Base-by-base conservation (phyloP, 2,888 invertebrate species). In the Drosophila subsilvestris region DNA sequence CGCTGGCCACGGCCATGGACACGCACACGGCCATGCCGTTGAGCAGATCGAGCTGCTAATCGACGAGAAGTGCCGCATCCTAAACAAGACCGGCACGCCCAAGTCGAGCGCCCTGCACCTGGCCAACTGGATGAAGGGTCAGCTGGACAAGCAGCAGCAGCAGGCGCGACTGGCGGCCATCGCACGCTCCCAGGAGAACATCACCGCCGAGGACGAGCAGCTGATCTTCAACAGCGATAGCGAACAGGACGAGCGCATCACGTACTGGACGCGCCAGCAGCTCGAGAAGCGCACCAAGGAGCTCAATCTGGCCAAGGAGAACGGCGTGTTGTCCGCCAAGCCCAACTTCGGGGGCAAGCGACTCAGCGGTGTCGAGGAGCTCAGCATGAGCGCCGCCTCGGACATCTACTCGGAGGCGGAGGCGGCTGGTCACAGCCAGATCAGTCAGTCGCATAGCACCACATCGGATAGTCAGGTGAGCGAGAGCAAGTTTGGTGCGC, bases 101-200 rank as follows among this genome's bases (percentile, higher is more conserved):
- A 95, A 94, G 90, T 95, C 95, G 17, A 95, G 95, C 62, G 95
- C 96, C 0, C 91, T 96, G 54, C 96, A 96, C 83, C 92, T 96
- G 76, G 96, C 96, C 75, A 94, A 95, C 85, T 96, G 96, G 96
- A 96, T 96, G 95, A 95, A 95, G 66, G 95, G 95, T 5, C 94
- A 96, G 70, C 93, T 96, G 55, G 95, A 95, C 75, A 93, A 94
- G 49, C 94, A 94, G 53, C 94, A 94, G 75, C 91, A 92, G 55
- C 90, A 92, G 77, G 92, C 91, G 0, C 89, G 90, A 2, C 67
- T 92, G 61, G 89, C 90, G 18, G 91, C 91, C 4, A 80, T 86
- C 3, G 86, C 84, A 0, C 85, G 89, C 56, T 79, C 91, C 0
- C 82, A 87, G 29, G 90, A 90, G 66, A 91, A 91, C 18, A 89